Base-by-base conservation (phyloP, 2,888 invertebrate genomes). In the Volucella zonaria region DNA sequence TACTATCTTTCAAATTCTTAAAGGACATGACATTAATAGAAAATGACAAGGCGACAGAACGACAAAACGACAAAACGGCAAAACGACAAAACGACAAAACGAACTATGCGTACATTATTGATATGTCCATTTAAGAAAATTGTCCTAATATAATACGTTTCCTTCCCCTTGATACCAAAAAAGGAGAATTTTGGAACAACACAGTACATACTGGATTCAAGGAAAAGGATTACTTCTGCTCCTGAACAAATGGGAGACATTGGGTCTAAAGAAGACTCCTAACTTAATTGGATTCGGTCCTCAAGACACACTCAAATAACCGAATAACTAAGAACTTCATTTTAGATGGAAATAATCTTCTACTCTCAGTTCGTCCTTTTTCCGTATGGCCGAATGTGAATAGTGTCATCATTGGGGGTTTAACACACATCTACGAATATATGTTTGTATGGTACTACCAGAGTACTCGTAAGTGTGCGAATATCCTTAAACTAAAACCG, bases 231-330 rank as follows among this genome's bases (percentile, higher is more conserved):
- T 79, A 66, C 66, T 18, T 3, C 64, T 42, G 23, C 42, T 62
- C 6, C 31, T 6, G 6, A 4, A 31, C 6, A 31, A 77, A 78
- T 64, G 62, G 78, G 71, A 71, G 56, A 79, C 71, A 59, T 64
- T 73, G 64, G 54, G 31, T 42, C 38, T 15, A 67, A 66, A 59
- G 31, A 31, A 6, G 59, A 51, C 52, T 64, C 64, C 79, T 79
- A 79, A 79, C 73, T 79, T 79, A 79, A 79, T 79, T 73, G 71
- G 79, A 79, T 73, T 79, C 73, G 66, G 58, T 67, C 15, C 66
- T 52, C 49, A n/a, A 64, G 14, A 12, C 38, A 47, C 66, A 66
- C 40, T 12, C 67, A 79, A 66, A 73, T 73, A 79, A 79, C 73
- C 67, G 73, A 66, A 73, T 73, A 79, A 79, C 73, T 67, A 47